Evolutionary conservation across 2,113 vertebrate genomes (phyloP).

Genomic region (Zootoca vivipara): DNA sequence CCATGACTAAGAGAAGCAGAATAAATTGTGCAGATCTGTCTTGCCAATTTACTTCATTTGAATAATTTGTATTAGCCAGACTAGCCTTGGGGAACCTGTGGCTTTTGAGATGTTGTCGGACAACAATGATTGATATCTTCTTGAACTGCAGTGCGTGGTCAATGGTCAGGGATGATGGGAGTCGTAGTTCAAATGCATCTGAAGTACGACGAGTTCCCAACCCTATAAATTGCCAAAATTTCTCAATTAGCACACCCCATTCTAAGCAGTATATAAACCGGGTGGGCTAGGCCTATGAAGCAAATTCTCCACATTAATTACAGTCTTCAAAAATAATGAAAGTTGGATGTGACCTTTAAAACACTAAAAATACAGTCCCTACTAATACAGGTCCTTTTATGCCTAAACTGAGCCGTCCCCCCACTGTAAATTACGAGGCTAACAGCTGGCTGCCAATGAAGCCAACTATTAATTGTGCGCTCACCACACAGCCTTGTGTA

Average conservation of each 20-base stretch:
- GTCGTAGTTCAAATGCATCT: background rate
- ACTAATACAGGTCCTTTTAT: constrained; percentile 70
- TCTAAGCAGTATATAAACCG: background rate
- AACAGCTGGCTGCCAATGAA: constrained; percentile 83
- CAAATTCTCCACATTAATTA: constrained; percentile 20
- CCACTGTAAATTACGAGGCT: constrained; percentile 78
- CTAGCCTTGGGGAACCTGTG: background rate
- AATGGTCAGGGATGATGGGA: background rate
- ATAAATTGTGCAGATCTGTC: background rate
- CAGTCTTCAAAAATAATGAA: constrained; percentile 42
- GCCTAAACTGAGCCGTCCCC: constrained; percentile 62
- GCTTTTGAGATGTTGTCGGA: background rate
- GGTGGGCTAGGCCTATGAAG: background rate
- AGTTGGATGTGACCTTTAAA: constrained; percentile 72
- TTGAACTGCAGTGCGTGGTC: background rate
- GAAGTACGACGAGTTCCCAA: background rate
- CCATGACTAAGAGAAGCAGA: background rate
- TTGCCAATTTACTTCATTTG: background rate
- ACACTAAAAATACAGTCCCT: constrained; percentile 72
- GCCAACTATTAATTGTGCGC: constrained; percentile 84
- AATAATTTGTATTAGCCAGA: background rate
- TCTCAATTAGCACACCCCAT: background rate
- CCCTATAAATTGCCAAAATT: background rate
- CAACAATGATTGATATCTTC: no score
- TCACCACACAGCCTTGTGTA: constrained; percentile 74